Percentiles rank a stretch among this genome's conserved stretches.
phyloP scores from a whole-genome alignment of 2,888 invertebrate genomes.

The Endotricha flammealis region DNA sequence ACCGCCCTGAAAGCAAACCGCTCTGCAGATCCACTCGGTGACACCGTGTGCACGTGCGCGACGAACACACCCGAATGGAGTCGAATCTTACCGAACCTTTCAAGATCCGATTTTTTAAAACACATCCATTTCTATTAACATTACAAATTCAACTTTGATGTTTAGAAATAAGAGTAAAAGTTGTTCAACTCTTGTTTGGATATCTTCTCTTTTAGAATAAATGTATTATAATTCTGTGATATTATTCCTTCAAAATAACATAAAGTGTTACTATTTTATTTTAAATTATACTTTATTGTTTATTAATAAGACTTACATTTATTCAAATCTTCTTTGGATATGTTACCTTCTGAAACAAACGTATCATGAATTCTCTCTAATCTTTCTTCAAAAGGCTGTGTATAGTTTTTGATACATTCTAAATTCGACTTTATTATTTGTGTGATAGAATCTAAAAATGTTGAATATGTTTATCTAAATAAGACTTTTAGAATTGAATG shows the following conservation, averaged over 20 bases:
- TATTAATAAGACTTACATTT: too few relatives aligned
- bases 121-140: conserved; percentile 9
- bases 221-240: too few relatives aligned
- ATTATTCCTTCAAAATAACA: too few relatives aligned
- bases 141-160: conserved; percentile 1
- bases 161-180: rapidly evolving
- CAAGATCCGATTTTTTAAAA: conserved; percentile 29
- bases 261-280: too few relatives aligned
- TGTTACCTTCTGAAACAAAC: conserved; percentile 22
- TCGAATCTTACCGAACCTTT: conserved; percentile 48
- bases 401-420: neutral
- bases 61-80: conserved; percentile 62
- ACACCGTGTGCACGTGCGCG: conserved; percentile 61
- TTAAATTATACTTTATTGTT: too few relatives aligned
- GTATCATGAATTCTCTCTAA: neutral
- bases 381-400: neutral
- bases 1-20: conserved; percentile 32
- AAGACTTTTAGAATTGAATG: conserved; percentile 8
- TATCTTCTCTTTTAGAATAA: too few relatives aligned
- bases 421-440: neutral
- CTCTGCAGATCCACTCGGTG: conserved; percentile 39
- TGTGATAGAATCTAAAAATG: neutral
- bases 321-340: too few relatives aligned
- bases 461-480: too few relatives aligned
- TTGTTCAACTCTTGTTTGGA: too few relatives aligned